These are phyloP conservation scores for Tetraneura akinire DNA, from an alignment of 1,140 invertebrate species.

Conservation along the genomic window DNA sequence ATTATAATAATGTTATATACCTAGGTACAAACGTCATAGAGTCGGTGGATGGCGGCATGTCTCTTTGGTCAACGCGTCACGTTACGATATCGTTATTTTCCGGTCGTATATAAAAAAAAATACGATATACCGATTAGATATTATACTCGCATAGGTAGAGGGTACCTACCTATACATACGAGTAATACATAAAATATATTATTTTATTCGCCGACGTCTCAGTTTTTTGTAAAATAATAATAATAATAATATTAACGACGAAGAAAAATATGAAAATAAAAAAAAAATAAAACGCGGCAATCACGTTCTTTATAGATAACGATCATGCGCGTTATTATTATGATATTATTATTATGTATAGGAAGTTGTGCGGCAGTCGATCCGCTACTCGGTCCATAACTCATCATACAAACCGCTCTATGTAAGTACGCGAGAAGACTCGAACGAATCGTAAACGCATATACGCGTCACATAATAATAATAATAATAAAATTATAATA, in stretches of 20 bases:
- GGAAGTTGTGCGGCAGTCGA: slow-evolving; percentile 47
- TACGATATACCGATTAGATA: too few relatives aligned
- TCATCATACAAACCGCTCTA: slow-evolving; percentile 24
- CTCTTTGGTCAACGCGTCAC: slow-evolving; percentile 43
- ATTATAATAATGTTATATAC: not conserved
- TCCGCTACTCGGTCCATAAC: slow-evolving; percentile 20
- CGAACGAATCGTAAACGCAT: slow-evolving; percentile 16
- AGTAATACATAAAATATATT: slow-evolving; percentile 13
- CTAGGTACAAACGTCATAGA: not conserved
- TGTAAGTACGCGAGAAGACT: slow-evolving; percentile 4
- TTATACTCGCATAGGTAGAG: not conserved
- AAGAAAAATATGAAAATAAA: not conserved
- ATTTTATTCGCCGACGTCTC: slow-evolving; percentile 21
- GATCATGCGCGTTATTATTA: slow-evolving; percentile 27
- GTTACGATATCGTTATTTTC: slow-evolving; percentile 28
- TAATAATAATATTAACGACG: slow-evolving; percentile 9
- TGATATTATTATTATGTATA: slow-evolving; percentile 29
- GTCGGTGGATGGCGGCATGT: slow-evolving; percentile 13
- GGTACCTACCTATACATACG: not conserved
- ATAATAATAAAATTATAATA: not conserved
- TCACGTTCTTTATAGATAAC: slow-evolving; percentile 41
- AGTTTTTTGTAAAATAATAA: slow-evolving; percentile 5
- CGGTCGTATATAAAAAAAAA: not conserved
- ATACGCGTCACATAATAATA: not conserved
- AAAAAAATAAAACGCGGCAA: slow-evolving; percentile 15